phyloP scores from a whole-genome alignment of 1,140 invertebrate genomes.

The Antheraea mylitta region DNA sequence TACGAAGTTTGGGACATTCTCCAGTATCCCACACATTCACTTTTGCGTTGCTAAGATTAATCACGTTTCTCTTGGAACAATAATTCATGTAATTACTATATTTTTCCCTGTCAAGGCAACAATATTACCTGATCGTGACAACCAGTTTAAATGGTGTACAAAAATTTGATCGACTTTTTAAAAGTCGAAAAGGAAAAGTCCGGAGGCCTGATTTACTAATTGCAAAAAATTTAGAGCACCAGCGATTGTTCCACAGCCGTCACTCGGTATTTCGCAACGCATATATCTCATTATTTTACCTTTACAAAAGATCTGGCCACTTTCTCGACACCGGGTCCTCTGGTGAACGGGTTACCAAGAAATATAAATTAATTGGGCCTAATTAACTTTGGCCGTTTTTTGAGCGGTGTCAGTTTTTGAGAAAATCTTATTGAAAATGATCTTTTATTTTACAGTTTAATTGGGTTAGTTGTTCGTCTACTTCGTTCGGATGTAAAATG shows the following conservation, averaged over 20 bases:
- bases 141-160: neutral
- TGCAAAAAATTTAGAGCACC: conserved; percentile 20
- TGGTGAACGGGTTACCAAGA: conserved; percentile 22
- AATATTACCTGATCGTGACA: neutral
- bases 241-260: conserved; percentile 20
- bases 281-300: conserved; percentile 20
- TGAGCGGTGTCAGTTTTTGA: neutral
- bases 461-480: neutral
- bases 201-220: conserved; percentile 16
- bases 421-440: neutral
- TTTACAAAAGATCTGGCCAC: conserved; percentile 26
- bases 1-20: too few relatives aligned
- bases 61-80: neutral
- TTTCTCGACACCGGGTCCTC: conserved; percentile 24
- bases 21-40: too few relatives aligned
- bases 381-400: conserved; percentile 18
- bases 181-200: conserved; percentile 10
- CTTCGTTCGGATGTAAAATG: neutral
- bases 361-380: conserved; percentile 30
- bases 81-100: neutral
- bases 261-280: conserved; percentile 18
- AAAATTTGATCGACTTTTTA: neutral
- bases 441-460: neutral
- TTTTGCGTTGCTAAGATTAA: neutral
- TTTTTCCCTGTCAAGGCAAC: neutral